Evolutionary conservation across 2,113 vertebrate species (phyloP).

Genomic region (Bufo gargarizans): DNA sequence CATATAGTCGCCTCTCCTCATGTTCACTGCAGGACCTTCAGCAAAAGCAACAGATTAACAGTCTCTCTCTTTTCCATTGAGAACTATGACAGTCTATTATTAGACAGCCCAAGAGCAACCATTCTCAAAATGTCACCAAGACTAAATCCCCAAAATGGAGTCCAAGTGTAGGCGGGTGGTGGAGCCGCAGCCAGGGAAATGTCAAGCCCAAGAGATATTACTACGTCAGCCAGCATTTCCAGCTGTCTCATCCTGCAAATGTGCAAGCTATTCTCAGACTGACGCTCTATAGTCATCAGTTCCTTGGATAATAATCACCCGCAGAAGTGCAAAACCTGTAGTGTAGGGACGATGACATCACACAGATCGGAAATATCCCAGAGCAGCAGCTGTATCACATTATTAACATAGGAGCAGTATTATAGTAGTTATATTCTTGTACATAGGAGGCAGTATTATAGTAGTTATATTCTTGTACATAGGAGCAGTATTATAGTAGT

Average conservation of each 20-base stretch:
- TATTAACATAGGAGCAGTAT: not conserved
- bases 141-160: constrained; percentile 57
- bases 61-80: constrained; percentile 35
- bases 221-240: constrained; percentile 62
- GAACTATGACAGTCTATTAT: constrained; percentile 64
- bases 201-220: constrained; percentile 55
- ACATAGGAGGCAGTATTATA: not conserved
- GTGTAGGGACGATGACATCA: not conserved
- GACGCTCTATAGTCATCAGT: constrained; percentile 50
- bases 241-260: constrained; percentile 68
- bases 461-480: constrained; percentile 6
- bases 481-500: not conserved
- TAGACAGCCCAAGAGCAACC: constrained; percentile 58
- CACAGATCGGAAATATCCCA: too few species aligned
- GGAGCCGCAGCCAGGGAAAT: constrained; percentile 69
- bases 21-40: not conserved
- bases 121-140: constrained; percentile 67
- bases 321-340: not conserved
- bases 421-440: not conserved
- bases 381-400: not conserved
- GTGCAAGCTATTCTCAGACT: constrained; percentile 64
- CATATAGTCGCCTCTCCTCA: not conserved
- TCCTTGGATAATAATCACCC: constrained; percentile 39
- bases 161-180: not conserved
- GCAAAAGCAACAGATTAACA: not conserved